phyloP scores from a whole-genome alignment of 2,797 vertebrate species.

The Phrynocephalus vlangalii region DNA sequence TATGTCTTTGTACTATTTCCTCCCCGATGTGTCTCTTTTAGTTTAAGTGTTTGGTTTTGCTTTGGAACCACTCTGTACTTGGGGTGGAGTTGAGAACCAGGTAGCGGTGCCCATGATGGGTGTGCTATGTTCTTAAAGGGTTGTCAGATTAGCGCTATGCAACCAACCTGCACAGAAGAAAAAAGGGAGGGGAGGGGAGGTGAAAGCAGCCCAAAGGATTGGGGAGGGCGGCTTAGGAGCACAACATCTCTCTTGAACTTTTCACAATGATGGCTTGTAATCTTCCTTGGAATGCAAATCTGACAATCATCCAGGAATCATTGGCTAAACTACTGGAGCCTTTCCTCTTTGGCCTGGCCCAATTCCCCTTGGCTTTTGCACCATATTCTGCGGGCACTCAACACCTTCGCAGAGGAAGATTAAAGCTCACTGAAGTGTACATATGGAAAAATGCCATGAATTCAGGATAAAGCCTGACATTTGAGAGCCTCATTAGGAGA shows the following conservation, averaged over 20 bases:
- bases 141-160: too few species aligned
- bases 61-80: too few species aligned
- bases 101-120: too few species aligned
- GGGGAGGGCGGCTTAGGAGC: background rate
- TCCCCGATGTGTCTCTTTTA: too few species aligned
- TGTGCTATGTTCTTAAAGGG: too few species aligned
- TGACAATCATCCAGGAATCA: background rate
- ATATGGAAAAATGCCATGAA: background rate
- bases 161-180: too few species aligned
- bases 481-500: conserved; percentile 1
- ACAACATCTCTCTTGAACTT: background rate
- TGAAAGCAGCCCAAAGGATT: too few species aligned
- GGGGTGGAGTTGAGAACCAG: too few species aligned
- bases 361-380: background rate
- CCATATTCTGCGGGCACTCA: background rate
- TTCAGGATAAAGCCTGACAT: background rate
- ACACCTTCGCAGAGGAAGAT: background rate
- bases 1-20: too few species aligned
- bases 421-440: background rate
- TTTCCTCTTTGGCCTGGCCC: background rate
- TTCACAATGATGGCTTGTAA: background rate
- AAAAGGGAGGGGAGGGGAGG: too few species aligned
- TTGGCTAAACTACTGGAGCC: background rate
- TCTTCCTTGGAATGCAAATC: background rate
- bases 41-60: too few species aligned